phyloP scores from a whole-genome alignment of 2,113 vertebrate species.

The Oryzias javanicus region DNA sequence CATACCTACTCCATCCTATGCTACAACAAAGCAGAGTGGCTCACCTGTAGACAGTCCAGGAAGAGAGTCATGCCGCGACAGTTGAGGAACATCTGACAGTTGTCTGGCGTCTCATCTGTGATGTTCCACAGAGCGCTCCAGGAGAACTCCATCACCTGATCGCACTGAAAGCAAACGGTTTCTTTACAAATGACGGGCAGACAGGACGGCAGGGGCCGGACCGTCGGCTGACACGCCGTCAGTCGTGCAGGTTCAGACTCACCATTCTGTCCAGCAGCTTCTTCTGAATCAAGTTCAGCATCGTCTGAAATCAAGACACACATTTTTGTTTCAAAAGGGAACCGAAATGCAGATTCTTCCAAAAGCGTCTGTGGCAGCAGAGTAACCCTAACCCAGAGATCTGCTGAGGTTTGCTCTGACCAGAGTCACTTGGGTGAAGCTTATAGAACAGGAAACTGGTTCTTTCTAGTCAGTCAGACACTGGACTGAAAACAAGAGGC shows the following conservation, averaged over 20 bases:
- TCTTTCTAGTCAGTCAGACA: too few species aligned
- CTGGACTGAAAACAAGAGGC: too few species aligned
- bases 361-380: too few species aligned
- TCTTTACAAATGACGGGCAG: background rate
- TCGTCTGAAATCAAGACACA: slow-evolving; percentile 79
- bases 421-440: too few species aligned
- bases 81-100: slow-evolving; percentile 98
- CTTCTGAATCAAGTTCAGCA: slow-evolving; percentile 97
- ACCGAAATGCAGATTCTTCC: too few species aligned
- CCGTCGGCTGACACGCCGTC: too few species aligned
- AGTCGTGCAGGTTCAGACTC: slow-evolving; percentile 66
- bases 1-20: background rate
- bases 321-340: background rate
- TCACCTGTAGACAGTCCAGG: slow-evolving; percentile 92
- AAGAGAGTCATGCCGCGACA: slow-evolving; percentile 97
- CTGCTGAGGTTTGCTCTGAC: too few species aligned
- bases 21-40: slow-evolving; percentile 2
- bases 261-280: slow-evolving; percentile 91
- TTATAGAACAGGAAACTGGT: too few species aligned
- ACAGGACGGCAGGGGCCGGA: too few species aligned
- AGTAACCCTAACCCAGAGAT: too few species aligned
- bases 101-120: slow-evolving; percentile 96
- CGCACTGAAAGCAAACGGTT: slow-evolving; percentile 78
- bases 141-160: slow-evolving; percentile 99
- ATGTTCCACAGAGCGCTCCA: slow-evolving; percentile 99